Conservation (phyloP, 2,888 invertebrate genomes). For the Lordiphosa andalusiaca region DNA sequence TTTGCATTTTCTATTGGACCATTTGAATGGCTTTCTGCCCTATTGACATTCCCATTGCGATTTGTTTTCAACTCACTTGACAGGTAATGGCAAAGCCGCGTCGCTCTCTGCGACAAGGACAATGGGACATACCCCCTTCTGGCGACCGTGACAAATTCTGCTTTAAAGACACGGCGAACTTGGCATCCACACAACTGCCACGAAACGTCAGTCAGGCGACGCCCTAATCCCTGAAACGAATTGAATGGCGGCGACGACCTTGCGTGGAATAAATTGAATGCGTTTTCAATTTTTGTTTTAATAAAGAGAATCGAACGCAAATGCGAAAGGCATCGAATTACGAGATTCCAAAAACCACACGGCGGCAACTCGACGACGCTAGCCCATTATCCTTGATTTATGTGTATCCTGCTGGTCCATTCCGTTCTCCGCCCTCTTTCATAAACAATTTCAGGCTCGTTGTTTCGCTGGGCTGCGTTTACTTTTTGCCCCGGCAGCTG, state of each 20-base stretch:
- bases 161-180: conserved; percentile 65
- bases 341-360: conserved; percentile 60
- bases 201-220: conserved; percentile 66
- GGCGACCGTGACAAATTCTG: conserved; percentile 69
- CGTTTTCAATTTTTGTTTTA: conserved; percentile 66
- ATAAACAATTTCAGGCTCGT: conserved; percentile 65
- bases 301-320: conserved; percentile 53
- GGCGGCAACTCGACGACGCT: conserved; percentile 33
- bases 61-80: conserved; percentile 71
- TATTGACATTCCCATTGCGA: conserved; percentile 70
- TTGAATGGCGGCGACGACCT: conserved; percentile 59
- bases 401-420: conserved; percentile 65
- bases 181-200: conserved; percentile 66
- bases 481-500: conserved; percentile 52
- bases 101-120: conserved; percentile 33
- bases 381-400: conserved; percentile 71
- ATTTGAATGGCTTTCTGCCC: conserved; percentile 41
- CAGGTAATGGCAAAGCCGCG: conserved; percentile 59
- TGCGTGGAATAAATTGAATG: conserved; percentile 73
- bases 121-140: conserved; percentile 49
- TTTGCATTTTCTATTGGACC: conserved; percentile 64
- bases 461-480: conserved; percentile 42
- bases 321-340: conserved; percentile 73
- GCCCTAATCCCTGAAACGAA: conserved; percentile 69
- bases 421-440: conserved; percentile 43